These are phyloP conservation scores for Ypsolopha scabrella DNA, from an alignment of 2,888 invertebrate species.

Conservation along the genomic window DNA sequence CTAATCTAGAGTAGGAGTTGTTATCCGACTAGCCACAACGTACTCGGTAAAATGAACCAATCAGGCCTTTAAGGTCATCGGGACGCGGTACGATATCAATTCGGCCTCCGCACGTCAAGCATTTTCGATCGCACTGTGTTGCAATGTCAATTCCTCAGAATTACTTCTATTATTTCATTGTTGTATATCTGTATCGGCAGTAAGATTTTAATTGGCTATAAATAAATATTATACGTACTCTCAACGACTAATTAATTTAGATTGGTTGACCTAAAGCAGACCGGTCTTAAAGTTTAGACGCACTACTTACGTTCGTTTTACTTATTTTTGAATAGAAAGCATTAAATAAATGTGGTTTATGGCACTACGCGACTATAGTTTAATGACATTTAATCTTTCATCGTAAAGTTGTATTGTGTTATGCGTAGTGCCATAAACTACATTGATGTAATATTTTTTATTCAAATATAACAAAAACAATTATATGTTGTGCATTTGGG, in stretches of 20 bases:
- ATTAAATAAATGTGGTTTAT: too few relatives aligned
- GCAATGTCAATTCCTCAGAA: constrained; percentile 14
- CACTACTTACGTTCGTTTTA: too few relatives aligned
- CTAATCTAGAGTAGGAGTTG: not conserved
- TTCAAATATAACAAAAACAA: too few relatives aligned
- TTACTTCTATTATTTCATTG: not conserved
- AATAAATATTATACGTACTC: not conserved
- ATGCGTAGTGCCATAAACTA: not conserved
- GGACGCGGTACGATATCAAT: constrained; percentile 8
- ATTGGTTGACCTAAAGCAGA: too few relatives aligned
- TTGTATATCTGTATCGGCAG: not conserved
- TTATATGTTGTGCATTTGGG: too few relatives aligned
- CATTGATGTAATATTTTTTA: too few relatives aligned
- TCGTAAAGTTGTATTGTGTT: too few relatives aligned
- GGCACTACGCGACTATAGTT: too few relatives aligned
- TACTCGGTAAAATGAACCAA: not conserved
- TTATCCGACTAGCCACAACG: not conserved
- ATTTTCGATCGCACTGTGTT: constrained; percentile 4
- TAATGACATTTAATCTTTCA: not conserved
- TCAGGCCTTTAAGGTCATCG: constrained; percentile 29
- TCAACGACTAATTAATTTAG: too few relatives aligned
- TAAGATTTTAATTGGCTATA: not conserved
- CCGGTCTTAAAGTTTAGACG: too few relatives aligned
- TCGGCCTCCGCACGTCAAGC: constrained; percentile 40
- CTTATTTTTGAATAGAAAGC: too few relatives aligned